Conservation (phyloP, 1,140 invertebrate genomes). For the Tyrophagus putrescentiae region DNA sequence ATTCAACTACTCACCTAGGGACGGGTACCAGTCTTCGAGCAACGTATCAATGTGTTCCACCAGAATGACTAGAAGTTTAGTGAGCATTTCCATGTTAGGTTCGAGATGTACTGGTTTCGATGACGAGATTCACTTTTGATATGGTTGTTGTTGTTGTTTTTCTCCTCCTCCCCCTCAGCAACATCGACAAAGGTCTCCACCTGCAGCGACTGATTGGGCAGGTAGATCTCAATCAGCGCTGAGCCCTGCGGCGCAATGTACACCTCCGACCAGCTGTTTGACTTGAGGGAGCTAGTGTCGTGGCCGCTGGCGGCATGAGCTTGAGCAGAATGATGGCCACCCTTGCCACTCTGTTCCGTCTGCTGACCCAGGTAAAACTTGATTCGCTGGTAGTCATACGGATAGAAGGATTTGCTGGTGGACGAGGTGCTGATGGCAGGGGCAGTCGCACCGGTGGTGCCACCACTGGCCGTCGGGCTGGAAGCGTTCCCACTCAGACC, state of each 20-base stretch:
- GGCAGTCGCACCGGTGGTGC: slow-evolving; percentile 46
- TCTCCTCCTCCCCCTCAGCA: too few species aligned
- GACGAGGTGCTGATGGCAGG: background rate
- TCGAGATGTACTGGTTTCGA: slow-evolving; percentile 40
- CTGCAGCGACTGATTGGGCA: slow-evolving; percentile 51
- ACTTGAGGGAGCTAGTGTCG: background rate
- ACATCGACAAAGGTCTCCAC: slow-evolving; percentile 31
- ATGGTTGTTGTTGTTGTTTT: slow-evolving; percentile 26
- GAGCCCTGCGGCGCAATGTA: slow-evolving; percentile 34
- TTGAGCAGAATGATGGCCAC: too few species aligned
- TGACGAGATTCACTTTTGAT: too few species aligned
- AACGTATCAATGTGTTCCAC: slow-evolving; percentile 93
- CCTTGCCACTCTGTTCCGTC: background rate
- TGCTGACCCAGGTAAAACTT: slow-evolving; percentile 5
- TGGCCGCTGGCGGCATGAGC: too few species aligned
- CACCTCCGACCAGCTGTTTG: background rate
- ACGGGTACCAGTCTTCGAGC: slow-evolving; percentile 96
- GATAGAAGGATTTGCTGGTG: background rate
- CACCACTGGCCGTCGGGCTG: slow-evolving; percentile 58
- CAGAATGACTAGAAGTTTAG: slow-evolving; percentile 72
- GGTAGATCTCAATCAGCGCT: slow-evolving; percentile 69
- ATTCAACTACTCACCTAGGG: slow-evolving; percentile 39
- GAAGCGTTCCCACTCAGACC: slow-evolving; percentile 32
- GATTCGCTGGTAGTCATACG: slow-evolving; percentile 2
- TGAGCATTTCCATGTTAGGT: slow-evolving; percentile 55